phyloP scores from a whole-genome alignment of 2,113 vertebrate genomes.

The Paratilapia polleni region DNA sequence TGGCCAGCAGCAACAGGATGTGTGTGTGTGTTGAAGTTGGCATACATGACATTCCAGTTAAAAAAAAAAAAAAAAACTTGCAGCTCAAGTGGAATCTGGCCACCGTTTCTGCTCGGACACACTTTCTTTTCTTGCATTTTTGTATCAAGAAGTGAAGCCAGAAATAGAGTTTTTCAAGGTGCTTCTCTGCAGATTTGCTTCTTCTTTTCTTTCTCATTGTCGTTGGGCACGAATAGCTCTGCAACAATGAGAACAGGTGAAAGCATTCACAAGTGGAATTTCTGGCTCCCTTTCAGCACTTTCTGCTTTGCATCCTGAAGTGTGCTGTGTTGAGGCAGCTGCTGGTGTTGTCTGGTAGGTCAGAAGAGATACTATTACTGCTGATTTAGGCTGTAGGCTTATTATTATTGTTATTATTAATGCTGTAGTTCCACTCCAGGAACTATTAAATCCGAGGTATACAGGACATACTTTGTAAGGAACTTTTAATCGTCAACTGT shows the following conservation, averaged over 20 bases:
- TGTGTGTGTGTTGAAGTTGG: conserved; percentile 30
- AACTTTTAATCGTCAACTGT: background rate
- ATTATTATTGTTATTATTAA: background rate
- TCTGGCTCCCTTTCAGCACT: conserved; percentile 66
- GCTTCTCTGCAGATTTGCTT: conserved; percentile 19
- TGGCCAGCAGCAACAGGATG: conserved; percentile 17
- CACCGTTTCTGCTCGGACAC: background rate
- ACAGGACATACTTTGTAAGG: background rate
- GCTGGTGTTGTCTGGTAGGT: conserved; percentile 18
- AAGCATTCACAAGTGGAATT: conserved; percentile 72
- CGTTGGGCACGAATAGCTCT: conserved; percentile 28
- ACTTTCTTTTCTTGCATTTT: background rate
- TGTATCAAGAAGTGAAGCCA: background rate
- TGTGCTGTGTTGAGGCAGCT: conserved; percentile 35
- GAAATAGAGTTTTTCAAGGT: background rate
- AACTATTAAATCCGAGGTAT: background rate
- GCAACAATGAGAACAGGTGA: conserved; percentile 66
- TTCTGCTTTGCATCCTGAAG: conserved; percentile 53
- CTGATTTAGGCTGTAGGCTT: background rate
- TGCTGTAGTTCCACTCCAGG: background rate
- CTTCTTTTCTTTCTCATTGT: background rate
- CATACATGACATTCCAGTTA: conserved; percentile 20
- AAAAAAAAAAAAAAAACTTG: background rate
- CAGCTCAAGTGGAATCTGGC: conserved; percentile 8
- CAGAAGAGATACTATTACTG: background rate